Evolutionary conservation across 2,113 vertebrate species (phyloP).

Genomic region (Manacus vitellinus): DNA sequence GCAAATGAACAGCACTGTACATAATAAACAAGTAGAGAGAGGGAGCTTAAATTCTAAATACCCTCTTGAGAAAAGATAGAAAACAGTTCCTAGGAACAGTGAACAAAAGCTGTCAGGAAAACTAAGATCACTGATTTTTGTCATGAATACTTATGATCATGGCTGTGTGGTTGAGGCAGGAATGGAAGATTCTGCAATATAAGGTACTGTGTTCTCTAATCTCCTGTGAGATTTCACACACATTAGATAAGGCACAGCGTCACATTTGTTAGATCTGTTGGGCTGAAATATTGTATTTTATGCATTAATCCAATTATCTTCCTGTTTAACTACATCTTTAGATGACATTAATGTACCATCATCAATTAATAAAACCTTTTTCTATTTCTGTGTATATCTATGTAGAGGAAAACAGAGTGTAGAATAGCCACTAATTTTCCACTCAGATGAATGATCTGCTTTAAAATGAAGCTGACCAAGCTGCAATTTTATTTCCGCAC

Average conservation of each 20-base stretch:
- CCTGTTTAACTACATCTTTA: neutral
- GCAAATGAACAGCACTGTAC: slow-evolving; percentile 32
- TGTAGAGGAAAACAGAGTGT: neutral
- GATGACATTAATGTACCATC: neutral
- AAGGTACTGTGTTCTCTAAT: neutral
- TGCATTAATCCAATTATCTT: slow-evolving; percentile 10
- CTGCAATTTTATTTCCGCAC: neutral
- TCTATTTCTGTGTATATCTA: neutral
- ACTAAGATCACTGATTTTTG: slow-evolving; percentile 45
- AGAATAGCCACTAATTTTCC: neutral
- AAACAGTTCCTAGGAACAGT: slow-evolving; percentile 45
- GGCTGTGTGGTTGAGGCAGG: neutral
- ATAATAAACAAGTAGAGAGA: slow-evolving; percentile 58
- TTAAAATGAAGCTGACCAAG: neutral
- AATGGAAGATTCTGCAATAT: neutral
- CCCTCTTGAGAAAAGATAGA: slow-evolving; percentile 62
- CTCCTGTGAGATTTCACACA: neutral
- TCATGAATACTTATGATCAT: slow-evolving; percentile 46
- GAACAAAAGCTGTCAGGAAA: slow-evolving; percentile 46
- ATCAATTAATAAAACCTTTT: neutral
- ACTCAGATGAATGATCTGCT: neutral
- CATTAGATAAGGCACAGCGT: neutral
- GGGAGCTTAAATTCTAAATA: slow-evolving; percentile 56
- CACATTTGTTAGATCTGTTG: neutral
- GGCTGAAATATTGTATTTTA: slow-evolving; percentile 26